phyloP scores from a whole-genome alignment of 2,113 vertebrate genomes.

The Anoplopoma fimbria region DNA sequence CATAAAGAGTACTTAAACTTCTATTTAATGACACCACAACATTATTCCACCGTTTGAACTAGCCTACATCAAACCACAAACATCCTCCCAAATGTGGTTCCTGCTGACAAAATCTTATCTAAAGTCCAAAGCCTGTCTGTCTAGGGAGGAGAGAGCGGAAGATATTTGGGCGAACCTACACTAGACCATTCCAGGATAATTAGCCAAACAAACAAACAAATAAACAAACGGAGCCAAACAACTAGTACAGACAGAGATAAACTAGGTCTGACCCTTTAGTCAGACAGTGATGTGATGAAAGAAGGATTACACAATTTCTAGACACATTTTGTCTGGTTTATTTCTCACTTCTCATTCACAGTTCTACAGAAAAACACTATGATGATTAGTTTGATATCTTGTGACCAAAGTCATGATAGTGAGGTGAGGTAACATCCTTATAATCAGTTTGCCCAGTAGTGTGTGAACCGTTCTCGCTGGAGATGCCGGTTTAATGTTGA shows the following conservation, averaged over 20 bases:
- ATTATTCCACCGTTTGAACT: slow-evolving; percentile 34
- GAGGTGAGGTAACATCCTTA: background rate
- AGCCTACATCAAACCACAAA: slow-evolving; percentile 60
- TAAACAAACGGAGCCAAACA: slow-evolving; percentile 40
- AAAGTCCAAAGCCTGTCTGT: slow-evolving; percentile 30
- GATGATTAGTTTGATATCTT: slow-evolving; percentile 38
- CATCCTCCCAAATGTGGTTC: slow-evolving; percentile 72
- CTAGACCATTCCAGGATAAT: slow-evolving; percentile 30
- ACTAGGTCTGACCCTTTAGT: background rate
- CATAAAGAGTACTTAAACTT: background rate
- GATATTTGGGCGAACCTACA: slow-evolving; percentile 42
- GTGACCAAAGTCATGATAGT: slow-evolving; percentile 44
- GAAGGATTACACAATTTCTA: slow-evolving; percentile 50
- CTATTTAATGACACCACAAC: slow-evolving; percentile 33
- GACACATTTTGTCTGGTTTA: background rate
- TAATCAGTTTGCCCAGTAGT: background rate
- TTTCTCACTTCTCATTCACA: slow-evolving; percentile 62
- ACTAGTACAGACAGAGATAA: slow-evolving; percentile 32
- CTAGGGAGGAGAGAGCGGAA: slow-evolving; percentile 39
- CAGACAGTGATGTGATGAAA: slow-evolving; percentile 29
- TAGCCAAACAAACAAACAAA: slow-evolving; percentile 47
- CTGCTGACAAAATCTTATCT: slow-evolving; percentile 78
- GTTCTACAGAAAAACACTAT: slow-evolving; percentile 1
- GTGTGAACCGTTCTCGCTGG: background rate
- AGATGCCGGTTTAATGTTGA: background rate